A percentile compares a stretch with the other conserved stretches of the same genome.
phyloP scores from a whole-genome alignment of 2,113 vertebrate species.

The Kobus ellipsiprymnus region DNA sequence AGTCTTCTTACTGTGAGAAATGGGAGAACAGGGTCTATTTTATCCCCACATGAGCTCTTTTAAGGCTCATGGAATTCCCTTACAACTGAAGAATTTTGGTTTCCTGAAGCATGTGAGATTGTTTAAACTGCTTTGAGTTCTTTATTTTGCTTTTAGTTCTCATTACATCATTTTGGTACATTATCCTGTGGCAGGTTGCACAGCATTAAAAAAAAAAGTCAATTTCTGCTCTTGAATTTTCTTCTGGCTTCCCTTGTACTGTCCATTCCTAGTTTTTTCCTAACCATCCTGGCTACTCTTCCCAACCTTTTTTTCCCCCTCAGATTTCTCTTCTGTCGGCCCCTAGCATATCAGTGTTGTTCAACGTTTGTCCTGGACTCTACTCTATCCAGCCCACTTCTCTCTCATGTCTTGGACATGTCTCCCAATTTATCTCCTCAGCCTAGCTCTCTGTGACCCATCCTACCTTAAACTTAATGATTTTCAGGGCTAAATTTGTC shows the following conservation, averaged over 20 bases:
- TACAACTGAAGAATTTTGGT: neutral
- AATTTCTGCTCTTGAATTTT: neutral
- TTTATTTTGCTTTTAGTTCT: neutral
- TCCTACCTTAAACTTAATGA: neutral
- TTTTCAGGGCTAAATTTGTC: neutral
- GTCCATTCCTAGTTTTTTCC: neutral
- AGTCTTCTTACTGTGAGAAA: neutral
- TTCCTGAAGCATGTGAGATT: neutral
- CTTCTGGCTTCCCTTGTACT: neutral
- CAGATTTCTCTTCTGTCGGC: neutral
- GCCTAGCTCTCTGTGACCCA: neutral
- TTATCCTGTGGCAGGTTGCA: neutral
- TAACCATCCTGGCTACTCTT: neutral
- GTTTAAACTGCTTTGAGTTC: neutral
- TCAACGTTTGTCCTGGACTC: neutral
- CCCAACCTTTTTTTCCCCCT: rapidly evolving
- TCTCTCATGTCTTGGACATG: neutral
- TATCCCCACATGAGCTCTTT: neutral
- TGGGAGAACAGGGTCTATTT: neutral
- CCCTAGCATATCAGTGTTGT: neutral
- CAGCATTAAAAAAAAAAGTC: neutral
- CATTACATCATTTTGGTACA: neutral
- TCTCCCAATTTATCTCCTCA: neutral
- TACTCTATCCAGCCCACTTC: neutral
- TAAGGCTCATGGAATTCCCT: neutral